Percentiles rank a stretch among this genome's conserved stretches.
Evolutionary conservation across 1,140 invertebrate species (phyloP).

Genomic region (Caerostris extrusa): DNA sequence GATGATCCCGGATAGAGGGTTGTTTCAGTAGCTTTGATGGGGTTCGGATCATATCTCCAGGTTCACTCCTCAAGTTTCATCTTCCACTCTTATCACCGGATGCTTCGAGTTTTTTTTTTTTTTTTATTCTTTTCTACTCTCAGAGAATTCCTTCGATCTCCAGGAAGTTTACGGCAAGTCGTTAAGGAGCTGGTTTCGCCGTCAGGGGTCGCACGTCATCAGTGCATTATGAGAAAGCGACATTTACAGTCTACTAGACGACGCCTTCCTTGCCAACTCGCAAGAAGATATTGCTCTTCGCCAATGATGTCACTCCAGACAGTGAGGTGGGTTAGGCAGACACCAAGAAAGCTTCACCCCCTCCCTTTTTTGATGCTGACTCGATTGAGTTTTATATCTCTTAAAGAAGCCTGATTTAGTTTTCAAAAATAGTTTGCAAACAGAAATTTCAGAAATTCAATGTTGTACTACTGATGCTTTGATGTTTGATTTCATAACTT

Average conservation of each 20-base stretch:
- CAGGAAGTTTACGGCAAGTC: slow-evolving; percentile 67
- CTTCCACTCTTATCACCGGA: slow-evolving; percentile 48
- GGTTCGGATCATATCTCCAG: slow-evolving; percentile 61
- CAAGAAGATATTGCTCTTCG: slow-evolving; percentile 40
- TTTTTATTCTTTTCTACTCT: background rate
- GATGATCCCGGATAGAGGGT: slow-evolving; percentile 65
- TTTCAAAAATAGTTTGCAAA: too few relatives aligned
- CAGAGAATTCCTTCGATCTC: slow-evolving; percentile 45
- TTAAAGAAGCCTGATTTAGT: background rate
- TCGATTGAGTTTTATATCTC: background rate
- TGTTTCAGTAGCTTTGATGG: slow-evolving; percentile 60
- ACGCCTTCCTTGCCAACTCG: background rate
- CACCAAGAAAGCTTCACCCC: background rate
- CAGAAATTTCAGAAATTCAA: too few relatives aligned
- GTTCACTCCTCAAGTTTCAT: slow-evolving; percentile 64
- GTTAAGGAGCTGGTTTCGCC: slow-evolving; percentile 63
- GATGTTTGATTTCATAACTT: too few relatives aligned
- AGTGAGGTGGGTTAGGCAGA: background rate
- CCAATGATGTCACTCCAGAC: slow-evolving; percentile 15
- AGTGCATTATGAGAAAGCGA: slow-evolving; percentile 67
- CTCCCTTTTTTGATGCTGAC: background rate
- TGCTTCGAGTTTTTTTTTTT: background rate
- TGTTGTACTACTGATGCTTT: too few relatives aligned
- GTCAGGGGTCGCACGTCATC: slow-evolving; percentile 58
- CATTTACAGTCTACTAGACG: slow-evolving; percentile 64